Evolutionary conservation across 2,113 vertebrate species (phyloP).

Genomic region (Channa argus): DNA sequence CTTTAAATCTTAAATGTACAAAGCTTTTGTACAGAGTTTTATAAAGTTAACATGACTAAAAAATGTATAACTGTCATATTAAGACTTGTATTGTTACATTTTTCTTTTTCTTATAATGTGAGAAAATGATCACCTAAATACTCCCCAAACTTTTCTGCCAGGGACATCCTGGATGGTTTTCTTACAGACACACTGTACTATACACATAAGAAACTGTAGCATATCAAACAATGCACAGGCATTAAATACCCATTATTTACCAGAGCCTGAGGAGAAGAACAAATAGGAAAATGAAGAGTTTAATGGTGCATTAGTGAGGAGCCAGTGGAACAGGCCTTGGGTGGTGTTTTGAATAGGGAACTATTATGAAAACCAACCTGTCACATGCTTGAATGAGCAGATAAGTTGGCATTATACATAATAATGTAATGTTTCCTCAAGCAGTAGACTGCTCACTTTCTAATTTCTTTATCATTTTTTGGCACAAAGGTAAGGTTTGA

Average conservation of each 20-base stretch:
- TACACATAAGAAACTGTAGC: constrained; percentile 16
- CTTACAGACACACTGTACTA: constrained; percentile 11
- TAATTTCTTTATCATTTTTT: background rate
- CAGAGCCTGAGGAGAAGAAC: constrained; percentile 57
- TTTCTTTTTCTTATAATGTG: no score
- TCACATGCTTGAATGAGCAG: constrained; percentile 52
- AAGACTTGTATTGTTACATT: no score
- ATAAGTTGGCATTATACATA: constrained; percentile 20
- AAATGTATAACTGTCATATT: background rate
- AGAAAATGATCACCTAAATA: background rate
- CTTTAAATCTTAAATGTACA: background rate
- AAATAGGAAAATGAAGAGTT: constrained; percentile 72
- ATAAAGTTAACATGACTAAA: background rate
- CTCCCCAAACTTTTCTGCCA: background rate
- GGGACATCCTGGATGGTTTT: constrained; percentile 11
- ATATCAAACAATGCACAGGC: constrained; percentile 29
- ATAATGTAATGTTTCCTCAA: constrained; percentile 18
- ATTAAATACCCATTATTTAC: constrained; percentile 61
- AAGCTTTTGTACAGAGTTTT: background rate
- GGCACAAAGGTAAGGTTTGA: background rate
- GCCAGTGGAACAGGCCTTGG: constrained; percentile 50
- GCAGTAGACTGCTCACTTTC: background rate
- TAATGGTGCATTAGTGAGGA: constrained; percentile 69
- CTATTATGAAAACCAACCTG: constrained; percentile 61
- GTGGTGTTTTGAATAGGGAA: constrained; percentile 58